Base-by-base conservation (phyloP, 2,888 invertebrate species). In the Coelopa pilipes region DNA sequence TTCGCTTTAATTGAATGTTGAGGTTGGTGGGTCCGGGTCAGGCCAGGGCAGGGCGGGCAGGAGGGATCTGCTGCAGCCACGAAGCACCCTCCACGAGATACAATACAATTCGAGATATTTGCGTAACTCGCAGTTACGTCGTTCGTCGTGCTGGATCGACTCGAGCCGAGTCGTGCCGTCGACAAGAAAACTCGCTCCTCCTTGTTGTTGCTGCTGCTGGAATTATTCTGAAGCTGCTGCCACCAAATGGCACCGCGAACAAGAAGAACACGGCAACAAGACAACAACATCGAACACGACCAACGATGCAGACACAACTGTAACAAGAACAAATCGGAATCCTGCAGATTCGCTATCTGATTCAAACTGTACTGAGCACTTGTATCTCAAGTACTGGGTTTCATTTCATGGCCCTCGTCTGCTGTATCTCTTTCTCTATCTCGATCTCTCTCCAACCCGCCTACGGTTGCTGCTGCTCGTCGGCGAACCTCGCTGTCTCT, bases 101-200 rank as follows among this genome's bases (percentile, higher is more conserved):
- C 34, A 34, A 34, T 34, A 34, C 34, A 34, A 34, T 34, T 34
- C 34, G 34, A 34, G 34, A 34, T 34, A 34, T 34, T 34, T 34
- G 34, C 34, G 34, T 34, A 34, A 4, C 34, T 34, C 34, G 34
- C 34, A 34, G 34, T 34, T 4, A 34, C 34, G 34, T 34, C 34
- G 34, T 34, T 34, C 34, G 34, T 34, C 34, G 34, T 34, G 34
- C 7, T 34, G 34, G 2, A 34, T 34, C 34, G 34, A 34, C 2
- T 34, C 34, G 34, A 34, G 34, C 7, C 34, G 34, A 34, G 7
- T 34, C 34, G 19, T 63, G 45, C 46, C 46, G 12, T 63, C n/a
- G 19, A 47, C 63, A 63, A 63, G 63, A 63, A 63, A 63, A 17
- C 17, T 34, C 46, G 46, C 63, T 63, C 46, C 46, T 46, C 12